A percentile compares a stretch with the other conserved stretches of the same genome.
Evolutionary conservation across 2,797 vertebrate genomes (phyloP).

Genomic region (Enteromius paludinosus): DNA sequence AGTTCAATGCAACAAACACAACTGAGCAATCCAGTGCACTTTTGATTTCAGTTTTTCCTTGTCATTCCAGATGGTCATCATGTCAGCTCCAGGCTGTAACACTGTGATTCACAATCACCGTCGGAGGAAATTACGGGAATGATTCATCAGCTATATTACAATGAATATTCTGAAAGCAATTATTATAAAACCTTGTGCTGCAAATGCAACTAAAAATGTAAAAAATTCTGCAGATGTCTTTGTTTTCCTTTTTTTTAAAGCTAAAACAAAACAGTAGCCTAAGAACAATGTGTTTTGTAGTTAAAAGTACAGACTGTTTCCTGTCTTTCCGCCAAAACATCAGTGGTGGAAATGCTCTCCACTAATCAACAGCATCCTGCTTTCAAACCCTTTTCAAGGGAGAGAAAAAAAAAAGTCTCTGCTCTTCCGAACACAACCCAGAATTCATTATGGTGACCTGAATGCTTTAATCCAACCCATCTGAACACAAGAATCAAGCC

Average conservation of each 20-base stretch:
- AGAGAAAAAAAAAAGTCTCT: conserved; percentile 46
- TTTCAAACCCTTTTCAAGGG: conserved; percentile 38
- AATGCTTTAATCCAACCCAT: conserved; percentile 45
- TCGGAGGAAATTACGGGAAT: conserved; percentile 22
- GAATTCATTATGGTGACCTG: conserved; percentile 41
- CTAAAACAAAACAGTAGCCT: not conserved
- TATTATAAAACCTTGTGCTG: not conserved
- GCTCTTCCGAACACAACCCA: conserved; percentile 26
- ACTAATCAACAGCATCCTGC: conserved; percentile 48
- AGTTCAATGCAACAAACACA: not conserved
- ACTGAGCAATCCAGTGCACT: conserved; percentile 23
- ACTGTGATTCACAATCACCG: conserved; percentile 41
- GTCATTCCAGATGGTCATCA: conserved; percentile 39
- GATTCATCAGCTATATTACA: conserved; percentile 26
- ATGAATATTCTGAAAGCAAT: conserved; percentile 11
- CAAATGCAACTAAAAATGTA: not conserved
- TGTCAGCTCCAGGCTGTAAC: conserved; percentile 39
- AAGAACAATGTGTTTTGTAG: conserved; percentile 25
- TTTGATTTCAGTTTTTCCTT: conserved; percentile 23
- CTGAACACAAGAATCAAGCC: conserved; percentile 16
- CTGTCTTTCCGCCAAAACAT: conserved; percentile 35
- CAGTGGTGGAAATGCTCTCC: conserved; percentile 50
- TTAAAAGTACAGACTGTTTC: conserved; percentile 31
- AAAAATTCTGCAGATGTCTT: not conserved
- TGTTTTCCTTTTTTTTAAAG: not conserved